phyloP scores from a whole-genome alignment of 2,797 vertebrate species.

The Falco rusticolus region DNA sequence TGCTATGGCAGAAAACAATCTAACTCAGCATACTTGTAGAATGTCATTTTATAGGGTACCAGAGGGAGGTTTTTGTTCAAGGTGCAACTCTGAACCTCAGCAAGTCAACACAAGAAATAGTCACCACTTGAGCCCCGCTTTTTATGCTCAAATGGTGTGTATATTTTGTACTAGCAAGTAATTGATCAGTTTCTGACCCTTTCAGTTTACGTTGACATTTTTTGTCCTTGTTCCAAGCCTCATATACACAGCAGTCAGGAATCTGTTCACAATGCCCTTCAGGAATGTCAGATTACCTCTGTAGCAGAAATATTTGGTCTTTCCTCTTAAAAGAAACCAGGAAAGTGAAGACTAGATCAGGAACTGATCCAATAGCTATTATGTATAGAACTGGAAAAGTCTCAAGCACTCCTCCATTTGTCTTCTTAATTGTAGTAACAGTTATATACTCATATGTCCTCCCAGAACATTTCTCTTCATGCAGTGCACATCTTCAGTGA shows the following conservation, averaged over 20 bases:
- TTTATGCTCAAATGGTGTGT: not conserved
- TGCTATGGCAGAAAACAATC: not conserved
- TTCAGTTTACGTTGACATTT: not conserved
- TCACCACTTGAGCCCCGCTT: not conserved
- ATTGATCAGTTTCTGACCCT: not conserved
- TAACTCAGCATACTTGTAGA: not conserved
- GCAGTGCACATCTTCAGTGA: fast-evolving
- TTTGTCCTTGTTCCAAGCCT: not conserved
- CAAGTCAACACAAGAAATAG: not conserved
- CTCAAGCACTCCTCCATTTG: not conserved
- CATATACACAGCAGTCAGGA: not conserved
- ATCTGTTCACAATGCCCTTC: not conserved
- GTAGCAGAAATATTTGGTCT: not conserved
- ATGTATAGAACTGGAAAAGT: not conserved
- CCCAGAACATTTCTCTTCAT: not conserved
- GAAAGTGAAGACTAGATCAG: not conserved
- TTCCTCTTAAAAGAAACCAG: not conserved
- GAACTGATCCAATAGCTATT: not conserved
- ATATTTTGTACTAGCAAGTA: not conserved
- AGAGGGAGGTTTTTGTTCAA: not conserved
- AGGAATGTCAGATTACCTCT: not conserved
- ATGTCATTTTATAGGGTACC: not conserved
- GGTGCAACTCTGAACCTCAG: not conserved
- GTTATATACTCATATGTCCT: not conserved
- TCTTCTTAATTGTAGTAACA: not conserved